Percentiles rank a stretch among this genome's conserved stretches.
phyloP scores from a whole-genome alignment of 2,113 vertebrate genomes.

The Notechis scutatus region DNA sequence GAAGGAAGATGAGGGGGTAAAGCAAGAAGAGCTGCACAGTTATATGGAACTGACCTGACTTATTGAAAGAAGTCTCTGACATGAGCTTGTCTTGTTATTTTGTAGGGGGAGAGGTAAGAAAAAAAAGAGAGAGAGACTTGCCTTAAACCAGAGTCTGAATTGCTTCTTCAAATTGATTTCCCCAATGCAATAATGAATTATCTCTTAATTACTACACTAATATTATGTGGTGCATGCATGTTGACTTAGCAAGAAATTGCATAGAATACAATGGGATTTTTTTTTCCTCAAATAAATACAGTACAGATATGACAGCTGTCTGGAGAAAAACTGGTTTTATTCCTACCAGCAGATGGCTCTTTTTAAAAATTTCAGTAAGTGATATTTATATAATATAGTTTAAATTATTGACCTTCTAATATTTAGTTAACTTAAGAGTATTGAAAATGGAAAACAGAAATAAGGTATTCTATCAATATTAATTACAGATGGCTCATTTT shows the following conservation, averaged over 20 bases:
- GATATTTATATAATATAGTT: neutral
- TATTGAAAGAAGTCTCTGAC: conserved; percentile 14
- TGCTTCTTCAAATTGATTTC: conserved; percentile 4
- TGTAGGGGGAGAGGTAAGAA: neutral
- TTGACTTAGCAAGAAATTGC: neutral
- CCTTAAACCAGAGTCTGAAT: neutral
- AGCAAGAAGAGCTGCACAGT: neutral
- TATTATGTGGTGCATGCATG: neutral
- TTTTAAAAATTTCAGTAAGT: neutral
- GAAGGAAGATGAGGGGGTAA: neutral
- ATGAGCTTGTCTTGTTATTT: conserved; percentile 8
- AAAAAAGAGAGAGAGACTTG: neutral
- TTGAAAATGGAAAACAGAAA: neutral
- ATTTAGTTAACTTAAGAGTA: neutral
- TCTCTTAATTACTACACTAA: neutral
- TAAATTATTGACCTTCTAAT: neutral
- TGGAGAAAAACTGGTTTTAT: neutral
- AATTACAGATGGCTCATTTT: neutral
- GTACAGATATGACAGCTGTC: neutral
- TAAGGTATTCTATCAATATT: neutral
- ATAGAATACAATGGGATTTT: neutral
- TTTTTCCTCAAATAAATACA: neutral
- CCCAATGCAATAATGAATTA: accelerated
- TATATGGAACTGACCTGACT: conserved; percentile 5
- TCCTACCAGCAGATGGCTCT: neutral